Evolutionary conservation across 2,797 vertebrate genomes (phyloP).

Genomic region (Glyptemys insculpta): DNA sequence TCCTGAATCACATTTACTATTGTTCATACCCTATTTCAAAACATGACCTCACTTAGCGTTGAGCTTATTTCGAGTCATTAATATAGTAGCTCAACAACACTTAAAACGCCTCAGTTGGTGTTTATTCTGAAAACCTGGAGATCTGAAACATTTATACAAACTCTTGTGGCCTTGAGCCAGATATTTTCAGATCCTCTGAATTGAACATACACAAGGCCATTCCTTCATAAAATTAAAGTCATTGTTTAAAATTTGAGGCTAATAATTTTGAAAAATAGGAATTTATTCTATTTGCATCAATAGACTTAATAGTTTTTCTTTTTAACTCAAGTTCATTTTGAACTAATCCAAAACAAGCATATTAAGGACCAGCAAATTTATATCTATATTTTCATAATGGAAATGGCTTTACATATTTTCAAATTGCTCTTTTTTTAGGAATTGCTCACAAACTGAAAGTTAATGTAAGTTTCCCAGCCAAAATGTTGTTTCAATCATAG

Average conservation of each 20-base stretch:
- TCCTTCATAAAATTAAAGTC: constrained; percentile 60
- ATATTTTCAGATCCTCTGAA: constrained; percentile 48
- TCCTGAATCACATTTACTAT: constrained; percentile 60
- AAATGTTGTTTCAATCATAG: neutral
- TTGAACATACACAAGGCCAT: constrained; percentile 24
- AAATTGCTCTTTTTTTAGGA: constrained; percentile 13
- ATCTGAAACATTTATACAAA: constrained; percentile 51
- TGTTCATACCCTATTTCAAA: constrained; percentile 67
- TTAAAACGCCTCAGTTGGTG: constrained; percentile 52
- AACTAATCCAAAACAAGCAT: neutral
- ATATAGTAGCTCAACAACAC: constrained; percentile 69
- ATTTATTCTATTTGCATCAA: constrained; percentile 12
- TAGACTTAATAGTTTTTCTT: neutral
- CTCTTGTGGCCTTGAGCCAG: constrained; percentile 39
- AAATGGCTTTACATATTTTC: neutral
- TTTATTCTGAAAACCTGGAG: constrained; percentile 64
- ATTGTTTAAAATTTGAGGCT: constrained; percentile 36
- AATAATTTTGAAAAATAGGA: constrained; percentile 55
- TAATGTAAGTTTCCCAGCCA: neutral
- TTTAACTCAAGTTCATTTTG: neutral
- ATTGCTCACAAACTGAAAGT: neutral
- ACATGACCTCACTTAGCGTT: constrained; percentile 66
- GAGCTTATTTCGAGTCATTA: constrained; percentile 74
- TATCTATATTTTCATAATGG: neutral
- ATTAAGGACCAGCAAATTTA: fast-evolving